Conservation (phyloP, 2,113 vertebrate genomes). For the Cacatua alba region DNA sequence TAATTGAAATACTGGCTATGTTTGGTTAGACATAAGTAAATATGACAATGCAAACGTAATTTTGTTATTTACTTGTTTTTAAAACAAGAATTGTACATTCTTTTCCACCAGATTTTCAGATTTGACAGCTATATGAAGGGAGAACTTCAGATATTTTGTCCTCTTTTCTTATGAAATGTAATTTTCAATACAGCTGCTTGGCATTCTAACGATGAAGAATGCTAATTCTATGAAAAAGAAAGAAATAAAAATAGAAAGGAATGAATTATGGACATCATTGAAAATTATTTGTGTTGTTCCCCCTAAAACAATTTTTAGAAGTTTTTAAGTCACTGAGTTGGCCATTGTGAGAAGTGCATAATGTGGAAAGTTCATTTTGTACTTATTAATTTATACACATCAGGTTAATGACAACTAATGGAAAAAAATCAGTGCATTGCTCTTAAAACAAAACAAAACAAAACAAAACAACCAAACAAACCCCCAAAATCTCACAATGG, state of each 20-base stretch:
- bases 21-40: neutral
- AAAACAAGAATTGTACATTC: neutral
- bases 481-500: accelerated
- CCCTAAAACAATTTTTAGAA: neutral
- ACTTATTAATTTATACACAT: neutral
- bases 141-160: neutral
- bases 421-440: neutral
- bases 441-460: neutral
- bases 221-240: neutral
- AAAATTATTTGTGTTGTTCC: neutral
- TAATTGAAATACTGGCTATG: neutral
- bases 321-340: neutral
- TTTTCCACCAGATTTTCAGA: neutral
- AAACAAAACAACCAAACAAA: neutral
- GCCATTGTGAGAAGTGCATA: neutral
- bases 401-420: neutral
- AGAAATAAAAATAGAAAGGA: neutral
- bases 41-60: neutral
- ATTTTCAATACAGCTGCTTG: neutral
- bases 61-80: neutral
- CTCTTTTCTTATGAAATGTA: neutral
- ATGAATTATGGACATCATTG: neutral
- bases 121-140: neutral
- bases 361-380: neutral
- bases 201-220: neutral